Percentiles rank a stretch among this genome's conserved stretches.
These are phyloP conservation scores for Lycopodina hypogea DNA, from an alignment of 37 sponge, comb jelly and placozoan species.

Conservation along the genomic window DNA sequence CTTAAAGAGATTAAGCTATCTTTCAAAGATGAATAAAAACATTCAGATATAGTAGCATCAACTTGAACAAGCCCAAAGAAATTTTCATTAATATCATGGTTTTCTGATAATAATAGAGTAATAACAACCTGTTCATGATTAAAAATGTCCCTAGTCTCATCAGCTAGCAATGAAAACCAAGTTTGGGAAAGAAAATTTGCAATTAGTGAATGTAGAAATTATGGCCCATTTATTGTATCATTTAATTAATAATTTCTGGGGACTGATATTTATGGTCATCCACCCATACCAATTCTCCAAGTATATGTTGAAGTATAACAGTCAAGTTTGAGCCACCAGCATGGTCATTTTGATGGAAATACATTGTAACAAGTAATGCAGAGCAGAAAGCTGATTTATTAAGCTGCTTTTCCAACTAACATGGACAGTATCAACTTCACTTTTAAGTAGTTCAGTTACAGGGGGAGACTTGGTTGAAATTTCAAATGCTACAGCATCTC, in stretches of 20 bases:
- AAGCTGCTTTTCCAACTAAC: background rate
- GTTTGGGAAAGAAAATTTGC: constrained; percentile 2
- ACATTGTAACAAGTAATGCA: constrained; percentile 16
- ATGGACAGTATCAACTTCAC: background rate
- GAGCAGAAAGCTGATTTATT: constrained; percentile 17
- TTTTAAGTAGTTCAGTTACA: background rate
- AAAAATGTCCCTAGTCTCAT: constrained; percentile 2
- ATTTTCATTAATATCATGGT: background rate
- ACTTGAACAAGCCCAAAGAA: background rate
- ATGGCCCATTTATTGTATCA: constrained; percentile 8
- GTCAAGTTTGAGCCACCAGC: constrained; percentile 12
- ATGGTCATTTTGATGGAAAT: constrained; percentile 22
- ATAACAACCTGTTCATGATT: background rate
- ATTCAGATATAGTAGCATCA: background rate
- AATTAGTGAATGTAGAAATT: constrained; percentile 10
- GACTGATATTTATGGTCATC: constrained; percentile 10
- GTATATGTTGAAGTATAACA: constrained; percentile 9
- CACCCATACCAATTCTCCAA: constrained; percentile 11
- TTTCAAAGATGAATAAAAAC: background rate
- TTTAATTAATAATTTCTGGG: constrained; percentile 14
- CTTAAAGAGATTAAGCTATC: background rate
- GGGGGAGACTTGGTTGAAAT: background rate
- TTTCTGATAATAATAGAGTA: background rate
- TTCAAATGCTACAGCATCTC: constrained; percentile 3
- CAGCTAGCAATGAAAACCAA: background rate